Evolutionary conservation across 2,888 invertebrate species (phyloP), one percentile per base, ranked within the genome.

Genomic region (Lepidocyrtoides sp.): DNA sequence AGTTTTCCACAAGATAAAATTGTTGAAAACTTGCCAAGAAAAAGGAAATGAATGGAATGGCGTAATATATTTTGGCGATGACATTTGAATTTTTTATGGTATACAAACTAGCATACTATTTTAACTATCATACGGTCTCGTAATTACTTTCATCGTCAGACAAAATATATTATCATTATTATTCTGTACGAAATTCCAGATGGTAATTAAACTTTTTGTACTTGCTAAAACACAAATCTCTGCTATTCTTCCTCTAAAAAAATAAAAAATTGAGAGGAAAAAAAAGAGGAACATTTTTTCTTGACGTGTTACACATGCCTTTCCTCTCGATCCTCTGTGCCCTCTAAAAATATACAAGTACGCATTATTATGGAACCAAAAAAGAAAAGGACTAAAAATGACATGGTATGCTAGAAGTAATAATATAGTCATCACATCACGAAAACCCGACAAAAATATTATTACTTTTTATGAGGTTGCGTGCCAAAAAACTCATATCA

Each of bases 401-500:
- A 41, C 41, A 41, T 41, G 41, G 10, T 41, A 41, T n/a, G 41
- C 41, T 10, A 41, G 41, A 10, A 41, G 41, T 7, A 41, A 41
- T 7, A 41, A 41, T 7, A 41, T 41, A 10, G 44, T 17, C 51
- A 51, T 51, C 51, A 51, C 3, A 12, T 17, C 17, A 4, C n/a
- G 17, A 17, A 17, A 44, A 14, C 44, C 51, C 17, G 3, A 3
- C 14, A 5, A n/a, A 81, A 81, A 57, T 57, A 81, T 60, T 77
- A 77, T 26, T 69, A 36, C 41, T 69, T 60, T 79, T 60, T 82
- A 82, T 60, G 66, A 48, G 66, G 48, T 83, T 69, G 66, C 83
- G 83, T 83, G 83, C 83, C 83, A 83, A 72, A 48, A 72, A 69
- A 51, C 83, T 63, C 66, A 48, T 72, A 48, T 72, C 72, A 72